Evolutionary conservation across 2,113 vertebrate species (phyloP).

Genomic region (Gnathonemus echidnorhynchus): DNA sequence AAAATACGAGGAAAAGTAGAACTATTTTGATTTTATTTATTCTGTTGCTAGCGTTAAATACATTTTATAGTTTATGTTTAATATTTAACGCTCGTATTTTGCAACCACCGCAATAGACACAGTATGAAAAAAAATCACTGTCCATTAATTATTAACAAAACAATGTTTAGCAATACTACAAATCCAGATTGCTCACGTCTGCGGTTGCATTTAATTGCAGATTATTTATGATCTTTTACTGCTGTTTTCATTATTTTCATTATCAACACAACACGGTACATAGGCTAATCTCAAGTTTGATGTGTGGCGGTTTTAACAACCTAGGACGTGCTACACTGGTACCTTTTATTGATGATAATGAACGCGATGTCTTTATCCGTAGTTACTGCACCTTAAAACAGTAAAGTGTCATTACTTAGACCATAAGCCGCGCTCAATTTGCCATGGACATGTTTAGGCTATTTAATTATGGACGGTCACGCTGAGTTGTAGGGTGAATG

Average conservation of each 20-base stretch:
- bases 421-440: background rate
- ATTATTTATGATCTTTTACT: background rate
- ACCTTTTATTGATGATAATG: background rate
- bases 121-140: background rate
- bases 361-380: background rate
- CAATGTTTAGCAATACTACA: background rate
- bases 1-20: background rate
- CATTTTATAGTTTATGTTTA: background rate
- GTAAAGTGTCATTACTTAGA: background rate
- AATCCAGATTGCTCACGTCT: background rate
- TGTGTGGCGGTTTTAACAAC: background rate
- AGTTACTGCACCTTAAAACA: background rate
- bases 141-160: background rate
- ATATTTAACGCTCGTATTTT: background rate
- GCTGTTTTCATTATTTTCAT: background rate
- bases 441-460: background rate
- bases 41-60: background rate
- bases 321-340: background rate
- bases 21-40: background rate
- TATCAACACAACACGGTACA: background rate
- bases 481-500: background rate
- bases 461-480: background rate
- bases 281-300: background rate
- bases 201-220: background rate
- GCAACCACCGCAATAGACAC: background rate